Base-by-base conservation (phyloP, 2,113 vertebrate genomes). In the Aix galericulata region DNA sequence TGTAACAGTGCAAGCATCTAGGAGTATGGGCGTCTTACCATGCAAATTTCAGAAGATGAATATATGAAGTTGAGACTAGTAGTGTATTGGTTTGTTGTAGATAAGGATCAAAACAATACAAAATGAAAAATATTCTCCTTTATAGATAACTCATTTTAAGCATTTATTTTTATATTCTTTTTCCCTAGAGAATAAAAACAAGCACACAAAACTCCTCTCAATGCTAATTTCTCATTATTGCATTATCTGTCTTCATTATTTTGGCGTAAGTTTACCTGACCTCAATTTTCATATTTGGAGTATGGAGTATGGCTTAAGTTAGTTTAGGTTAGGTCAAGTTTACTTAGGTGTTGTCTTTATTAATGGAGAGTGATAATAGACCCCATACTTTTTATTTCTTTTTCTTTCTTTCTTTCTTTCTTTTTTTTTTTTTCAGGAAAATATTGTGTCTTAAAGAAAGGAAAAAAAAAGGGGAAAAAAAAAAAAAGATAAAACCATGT, bases 351-450 rank as follows among this genome's bases (percentile, higher is more conserved):
- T 8, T 91, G 42, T 82, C 58, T 52, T 32, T 56, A 8, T 23
- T 44, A 66, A 11, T 66, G 11, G 13, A 90, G 23, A 58, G 18
- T 64, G n/a, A 9, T 38, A 52, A 50, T 3, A 38, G 23, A 60
- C 3, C 8, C 3, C 42, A 44, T 53, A 38, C 3, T 81, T 94
- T 56, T 52, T 81, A 72, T 88, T 82, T 89, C 13, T 77, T 74
- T n/a, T 11, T 77, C 58, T 74, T 93, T 72, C 18, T 26, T 53
- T 42, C 8, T 17, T 44, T 78, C 73, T n/a, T 56, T 52, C 74
- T 68, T 74, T 80, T 32, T 10, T 77, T 71, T 75, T 94, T 82
- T 25, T 23, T 48, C 13, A 15, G 11, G 29, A 91, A 85, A 94
- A 81, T 50, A 32, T 6, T 40, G 4, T 38, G 22, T 48, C 21